Evolutionary conservation across 1,140 invertebrate species (phyloP), one percentile per base, ranked within the genome.

Genomic region (Leptopilina clavipes): DNA sequence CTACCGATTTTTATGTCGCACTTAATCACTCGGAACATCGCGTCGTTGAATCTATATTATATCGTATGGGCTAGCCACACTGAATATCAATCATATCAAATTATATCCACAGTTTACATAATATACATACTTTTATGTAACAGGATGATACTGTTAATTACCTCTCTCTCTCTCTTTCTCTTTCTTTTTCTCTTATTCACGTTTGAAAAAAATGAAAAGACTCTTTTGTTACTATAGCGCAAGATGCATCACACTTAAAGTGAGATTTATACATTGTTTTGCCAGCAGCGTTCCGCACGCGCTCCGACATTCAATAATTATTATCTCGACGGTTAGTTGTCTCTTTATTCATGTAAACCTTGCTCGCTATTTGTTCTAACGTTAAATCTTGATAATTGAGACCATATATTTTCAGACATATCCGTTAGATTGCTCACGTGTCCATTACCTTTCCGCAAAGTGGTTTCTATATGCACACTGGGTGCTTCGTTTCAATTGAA

Each of bases 1-100:
- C 59, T 65, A 31, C 59, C 19, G 59, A 65, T 65, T 65, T 65
- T 65, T 65, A 65, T 65, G 59, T 65, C 25, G 22, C 22, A 65
- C 59, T 65, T 65, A 65, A 65, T 65, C 59, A 65, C 59, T 65
- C 11, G 59, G 59, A 65, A 65, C 59, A 31, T 25, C 59, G 12
- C 25, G 25, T 14, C 59, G 19, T 65, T 22, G 25, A 65, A 37
- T 65, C 59, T 65, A 37, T 25, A 65, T 31, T 65, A 31, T 22
- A 54, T 31, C 25, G 25, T 25, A 14, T 31, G 59, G 25, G 0
- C 22, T 65, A 40, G 19, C 25, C 25, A 5, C 19, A 31, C 14
- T 65, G 25, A 52, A 52, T 65, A 65, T 65, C 59, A 31, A 71
- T 71, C 70, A 45, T n/a, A n/a, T n/a, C 70, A 45, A 71, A 31